Evolutionary conservation across 2,113 vertebrate species (phyloP).

Genomic region (Butastur rufipennis): DNA sequence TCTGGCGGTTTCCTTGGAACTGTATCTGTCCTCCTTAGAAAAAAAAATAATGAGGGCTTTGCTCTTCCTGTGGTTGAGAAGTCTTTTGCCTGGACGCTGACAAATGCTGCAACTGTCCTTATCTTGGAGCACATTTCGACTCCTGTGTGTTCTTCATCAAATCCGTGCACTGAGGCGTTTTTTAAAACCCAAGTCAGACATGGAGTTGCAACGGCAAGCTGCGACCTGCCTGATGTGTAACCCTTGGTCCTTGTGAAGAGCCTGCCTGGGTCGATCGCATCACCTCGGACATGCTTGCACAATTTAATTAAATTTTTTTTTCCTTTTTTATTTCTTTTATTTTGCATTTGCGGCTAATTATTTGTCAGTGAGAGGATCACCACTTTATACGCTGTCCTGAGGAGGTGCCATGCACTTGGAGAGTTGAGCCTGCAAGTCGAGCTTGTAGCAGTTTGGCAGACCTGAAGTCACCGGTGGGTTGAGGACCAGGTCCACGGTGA

Average conservation of each 20-base stretch:
- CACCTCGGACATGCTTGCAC: not conserved
- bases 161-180: not conserved
- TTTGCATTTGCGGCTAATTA: not conserved
- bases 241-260: not conserved
- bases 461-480: not conserved
- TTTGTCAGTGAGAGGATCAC: not conserved
- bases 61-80: not conserved
- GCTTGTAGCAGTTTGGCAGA: not conserved
- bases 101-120: not conserved
- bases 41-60: not conserved
- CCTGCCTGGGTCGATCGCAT: not conserved
- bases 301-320: not conserved
- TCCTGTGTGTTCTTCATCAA: not conserved
- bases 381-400: not conserved
- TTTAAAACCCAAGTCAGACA: not conserved
- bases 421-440: rapidly evolving
- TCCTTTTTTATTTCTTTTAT: not conserved
- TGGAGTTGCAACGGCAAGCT: not conserved
- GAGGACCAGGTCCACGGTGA: not conserved
- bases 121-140: not conserved
- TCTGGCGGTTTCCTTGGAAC: not conserved
- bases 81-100: not conserved
- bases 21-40: not conserved
- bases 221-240: not conserved
- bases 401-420: not conserved